Evolutionary conservation across 2,797 vertebrate species (phyloP).

Genomic region (Anomalospiza imberbis): DNA sequence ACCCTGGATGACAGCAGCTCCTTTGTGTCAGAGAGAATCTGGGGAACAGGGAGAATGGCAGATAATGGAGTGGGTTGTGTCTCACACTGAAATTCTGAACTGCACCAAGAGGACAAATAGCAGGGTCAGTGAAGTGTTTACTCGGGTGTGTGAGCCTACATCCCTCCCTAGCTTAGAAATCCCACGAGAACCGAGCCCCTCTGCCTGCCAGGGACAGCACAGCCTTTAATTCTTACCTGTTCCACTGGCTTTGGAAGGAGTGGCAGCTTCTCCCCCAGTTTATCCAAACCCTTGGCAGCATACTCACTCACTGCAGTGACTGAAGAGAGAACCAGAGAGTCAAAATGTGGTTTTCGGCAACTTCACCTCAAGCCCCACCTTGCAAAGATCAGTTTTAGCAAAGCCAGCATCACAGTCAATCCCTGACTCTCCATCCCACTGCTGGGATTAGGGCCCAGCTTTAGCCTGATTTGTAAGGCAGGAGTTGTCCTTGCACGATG

Average conservation of each 20-base stretch:
- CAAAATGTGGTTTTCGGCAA: background rate
- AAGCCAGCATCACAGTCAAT: background rate
- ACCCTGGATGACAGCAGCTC: slow-evolving; percentile 38
- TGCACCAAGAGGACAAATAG: background rate
- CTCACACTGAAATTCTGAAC: background rate
- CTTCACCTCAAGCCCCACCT: background rate
- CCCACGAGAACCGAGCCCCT: background rate
- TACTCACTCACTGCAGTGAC: slow-evolving; percentile 50
- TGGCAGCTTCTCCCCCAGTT: slow-evolving; percentile 64
- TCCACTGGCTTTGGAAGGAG: slow-evolving; percentile 65
- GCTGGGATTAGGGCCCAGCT: background rate
- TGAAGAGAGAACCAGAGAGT: background rate
- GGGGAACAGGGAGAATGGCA: background rate
- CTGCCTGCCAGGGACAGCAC: background rate
- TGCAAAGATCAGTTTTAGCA: background rate
- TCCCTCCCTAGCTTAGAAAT: background rate
- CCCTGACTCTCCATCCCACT: background rate
- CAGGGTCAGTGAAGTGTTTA: background rate
- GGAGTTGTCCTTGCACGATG: rapidly evolving
- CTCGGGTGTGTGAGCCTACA: background rate
- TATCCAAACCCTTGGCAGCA: slow-evolving; percentile 52
- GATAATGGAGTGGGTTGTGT: rapidly evolving
- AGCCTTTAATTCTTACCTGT: slow-evolving; percentile 45
- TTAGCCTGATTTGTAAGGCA: background rate
- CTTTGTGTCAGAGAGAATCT: slow-evolving; percentile 60